These are phyloP conservation scores for Chironomus tepperi DNA, from an alignment of 1,140 invertebrate species.

Conservation along the genomic window DNA sequence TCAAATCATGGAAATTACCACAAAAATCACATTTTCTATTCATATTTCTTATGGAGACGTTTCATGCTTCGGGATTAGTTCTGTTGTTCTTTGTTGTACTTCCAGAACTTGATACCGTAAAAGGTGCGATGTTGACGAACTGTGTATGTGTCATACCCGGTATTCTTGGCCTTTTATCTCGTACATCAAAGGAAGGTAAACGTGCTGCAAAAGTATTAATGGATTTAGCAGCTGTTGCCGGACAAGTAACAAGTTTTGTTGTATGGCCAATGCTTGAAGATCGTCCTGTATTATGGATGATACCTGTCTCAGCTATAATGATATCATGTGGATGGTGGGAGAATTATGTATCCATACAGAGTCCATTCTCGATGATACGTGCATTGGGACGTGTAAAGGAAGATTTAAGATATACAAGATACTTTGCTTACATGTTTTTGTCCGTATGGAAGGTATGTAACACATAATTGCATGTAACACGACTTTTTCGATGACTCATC, in stretches of 20 bases:
- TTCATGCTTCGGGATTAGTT: slow-evolving; percentile 76
- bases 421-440: slow-evolving; percentile 82
- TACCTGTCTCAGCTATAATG: slow-evolving; percentile 72
- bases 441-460: slow-evolving; percentile 68
- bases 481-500: not conserved
- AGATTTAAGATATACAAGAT: slow-evolving; percentile 66
- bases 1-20: slow-evolving; percentile 62
- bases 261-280: slow-evolving; percentile 77
- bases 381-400: slow-evolving; percentile 74
- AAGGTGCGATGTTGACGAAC: slow-evolving; percentile 89
- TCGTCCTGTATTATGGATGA: slow-evolving; percentile 65
- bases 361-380: slow-evolving; percentile 69
- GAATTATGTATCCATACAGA: slow-evolving; percentile 82
- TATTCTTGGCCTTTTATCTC: slow-evolving; percentile 61
- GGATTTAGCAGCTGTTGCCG: slow-evolving; percentile 70
- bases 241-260: slow-evolving; percentile 80
- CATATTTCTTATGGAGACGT: slow-evolving; percentile 72
- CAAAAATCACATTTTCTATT: slow-evolving; percentile 38
- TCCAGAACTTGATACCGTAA: slow-evolving; percentile 83
- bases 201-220: slow-evolving; percentile 70
- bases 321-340: slow-evolving; percentile 95
- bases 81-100: slow-evolving; percentile 79
- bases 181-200: slow-evolving; percentile 70
- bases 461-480: not conserved
- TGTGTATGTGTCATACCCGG: slow-evolving; percentile 81